Conservation (phyloP, 2,797 vertebrate genomes). For the Falco peregrinus region DNA sequence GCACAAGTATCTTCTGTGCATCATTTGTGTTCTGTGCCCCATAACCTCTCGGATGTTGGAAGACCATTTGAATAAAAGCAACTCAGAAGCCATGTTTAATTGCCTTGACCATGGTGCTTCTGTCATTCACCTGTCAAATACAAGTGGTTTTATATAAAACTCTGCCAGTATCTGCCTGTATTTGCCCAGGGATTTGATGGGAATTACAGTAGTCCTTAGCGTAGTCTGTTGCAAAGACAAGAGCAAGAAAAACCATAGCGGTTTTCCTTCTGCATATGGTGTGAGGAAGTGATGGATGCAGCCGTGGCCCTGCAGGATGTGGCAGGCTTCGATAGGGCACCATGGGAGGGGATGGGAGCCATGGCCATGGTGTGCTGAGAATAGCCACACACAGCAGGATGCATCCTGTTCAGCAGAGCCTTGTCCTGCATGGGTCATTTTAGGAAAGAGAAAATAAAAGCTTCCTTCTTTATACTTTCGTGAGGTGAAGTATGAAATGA, state of each 20-base stretch:
- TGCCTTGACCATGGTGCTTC: not conserved
- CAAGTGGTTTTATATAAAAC: not conserved
- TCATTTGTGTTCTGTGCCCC: not conserved
- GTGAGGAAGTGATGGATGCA: not conserved
- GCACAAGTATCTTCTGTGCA: not conserved
- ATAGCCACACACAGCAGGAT: rapidly evolving
- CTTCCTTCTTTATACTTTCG: not conserved
- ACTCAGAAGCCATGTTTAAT: not conserved
- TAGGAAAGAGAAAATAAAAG: not conserved
- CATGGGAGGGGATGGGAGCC: not conserved
- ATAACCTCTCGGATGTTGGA: not conserved
- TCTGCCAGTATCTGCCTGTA: not conserved
- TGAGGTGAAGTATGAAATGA: not conserved
- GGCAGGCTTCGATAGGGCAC: not conserved
- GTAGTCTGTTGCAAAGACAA: not conserved
- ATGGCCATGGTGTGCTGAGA: not conserved
- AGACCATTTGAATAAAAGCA: not conserved
- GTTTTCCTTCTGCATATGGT: not conserved
- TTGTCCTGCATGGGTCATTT: not conserved
- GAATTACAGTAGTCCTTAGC: not conserved
- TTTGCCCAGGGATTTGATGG: not conserved
- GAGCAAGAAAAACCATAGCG: not conserved
- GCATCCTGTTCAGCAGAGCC: not conserved
- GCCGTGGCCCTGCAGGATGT: rapidly evolving
- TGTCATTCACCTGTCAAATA: not conserved